Evolutionary conservation across 2,797 vertebrate species (phyloP).

Genomic region (Chloroceryle inda): DNA sequence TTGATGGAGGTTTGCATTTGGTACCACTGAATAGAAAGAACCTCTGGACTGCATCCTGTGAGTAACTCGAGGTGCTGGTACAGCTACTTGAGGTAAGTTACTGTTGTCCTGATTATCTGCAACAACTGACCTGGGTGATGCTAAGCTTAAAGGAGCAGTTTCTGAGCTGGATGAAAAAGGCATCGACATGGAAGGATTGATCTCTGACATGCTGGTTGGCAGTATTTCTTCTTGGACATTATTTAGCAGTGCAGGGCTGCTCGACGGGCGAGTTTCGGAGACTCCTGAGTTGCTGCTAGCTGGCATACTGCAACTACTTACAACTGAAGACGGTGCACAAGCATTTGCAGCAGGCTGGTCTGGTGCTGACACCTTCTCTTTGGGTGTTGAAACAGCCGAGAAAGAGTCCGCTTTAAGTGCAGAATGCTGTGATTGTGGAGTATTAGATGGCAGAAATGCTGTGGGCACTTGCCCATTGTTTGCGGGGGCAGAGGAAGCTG

Average conservation of each 20-base stretch:
- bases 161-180: conserved; percentile 89
- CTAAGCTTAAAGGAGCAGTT: conserved; percentile 84
- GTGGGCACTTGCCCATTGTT: conserved; percentile 81
- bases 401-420: conserved; percentile 86
- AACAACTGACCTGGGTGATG: conserved; percentile 82
- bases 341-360: conserved; percentile 77
- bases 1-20: conserved; percentile 86
- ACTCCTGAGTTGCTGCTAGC: conserved; percentile 82
- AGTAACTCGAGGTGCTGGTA: conserved; percentile 90
- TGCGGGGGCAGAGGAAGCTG: conserved; percentile 83
- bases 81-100: conserved; percentile 94
- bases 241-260: conserved; percentile 77
- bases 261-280: conserved; percentile 76
- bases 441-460: conserved; percentile 72
- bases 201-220: conserved; percentile 78
- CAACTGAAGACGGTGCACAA: conserved; percentile 55
- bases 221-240: conserved; percentile 80
- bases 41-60: conserved; percentile 94
- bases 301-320: conserved; percentile 73
- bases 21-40: conserved; percentile 91
- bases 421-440: conserved; percentile 82
- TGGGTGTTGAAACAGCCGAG: conserved; percentile 80
- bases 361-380: conserved; percentile 85
- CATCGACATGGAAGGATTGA: conserved; percentile 80
- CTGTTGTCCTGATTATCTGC: conserved; percentile 88